phyloP scores from a whole-genome alignment of 2,113 vertebrate genomes.

The Neodontobutis hainanensis region DNA sequence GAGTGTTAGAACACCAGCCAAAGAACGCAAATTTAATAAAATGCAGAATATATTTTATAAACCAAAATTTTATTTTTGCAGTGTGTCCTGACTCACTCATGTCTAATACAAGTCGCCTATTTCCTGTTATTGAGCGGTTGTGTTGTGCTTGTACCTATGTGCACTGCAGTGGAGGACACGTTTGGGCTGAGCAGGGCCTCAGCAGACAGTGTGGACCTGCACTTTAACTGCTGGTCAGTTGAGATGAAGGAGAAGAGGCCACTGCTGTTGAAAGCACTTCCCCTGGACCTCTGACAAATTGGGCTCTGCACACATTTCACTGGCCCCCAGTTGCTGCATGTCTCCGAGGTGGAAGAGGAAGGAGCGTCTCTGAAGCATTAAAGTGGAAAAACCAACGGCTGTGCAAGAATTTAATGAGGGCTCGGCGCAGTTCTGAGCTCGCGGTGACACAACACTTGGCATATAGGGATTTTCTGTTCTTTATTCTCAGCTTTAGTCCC shows the following conservation, averaged over 20 bases:
- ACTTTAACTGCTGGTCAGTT: slow-evolving; percentile 1
- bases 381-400: slow-evolving; percentile 77
- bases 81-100: too few species aligned
- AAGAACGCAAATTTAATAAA: too few species aligned
- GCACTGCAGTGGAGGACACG: too few species aligned
- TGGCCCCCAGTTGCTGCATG: slow-evolving; percentile 47
- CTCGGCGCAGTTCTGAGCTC: slow-evolving; percentile 48
- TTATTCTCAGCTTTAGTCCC: slow-evolving; percentile 36
- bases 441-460: slow-evolving; percentile 68
- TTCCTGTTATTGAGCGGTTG: too few species aligned
- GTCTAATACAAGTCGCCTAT: too few species aligned
- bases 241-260: slow-evolving; percentile 48
- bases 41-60: too few species aligned
- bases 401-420: slow-evolving; percentile 78
- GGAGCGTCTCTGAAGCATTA: slow-evolving; percentile 69
- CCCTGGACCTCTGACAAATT: slow-evolving; percentile 74
- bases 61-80: too few species aligned
- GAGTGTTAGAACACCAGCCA: too few species aligned
- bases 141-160: too few species aligned
- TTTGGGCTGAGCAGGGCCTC: too few species aligned
- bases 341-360: slow-evolving; percentile 48
- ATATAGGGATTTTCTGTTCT: slow-evolving; percentile 51
- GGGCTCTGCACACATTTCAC: slow-evolving; percentile 46
- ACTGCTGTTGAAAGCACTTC: slow-evolving; percentile 62
- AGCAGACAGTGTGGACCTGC: too few species aligned